Evolutionary conservation across 2,797 vertebrate species (phyloP).

Genomic region (Sebastes dallii): DNA sequence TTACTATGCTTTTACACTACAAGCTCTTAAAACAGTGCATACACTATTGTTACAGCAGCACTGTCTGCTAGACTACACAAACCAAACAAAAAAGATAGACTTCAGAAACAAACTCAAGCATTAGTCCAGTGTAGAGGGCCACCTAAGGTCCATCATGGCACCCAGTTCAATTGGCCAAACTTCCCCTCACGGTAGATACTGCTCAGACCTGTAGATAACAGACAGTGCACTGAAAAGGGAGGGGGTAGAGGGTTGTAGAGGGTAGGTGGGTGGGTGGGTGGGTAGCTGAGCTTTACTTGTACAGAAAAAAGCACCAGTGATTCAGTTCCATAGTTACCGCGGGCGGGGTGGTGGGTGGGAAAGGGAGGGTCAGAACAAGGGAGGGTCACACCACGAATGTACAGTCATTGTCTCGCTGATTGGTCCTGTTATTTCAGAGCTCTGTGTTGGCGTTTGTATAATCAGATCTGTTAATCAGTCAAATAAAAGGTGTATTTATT

Average conservation of each 20-base stretch:
- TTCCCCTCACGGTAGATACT: constrained; percentile 6
- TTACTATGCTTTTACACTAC: constrained; percentile 65
- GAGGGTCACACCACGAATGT: constrained; percentile 75
- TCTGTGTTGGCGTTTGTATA: constrained; percentile 85
- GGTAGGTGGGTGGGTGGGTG: constrained; percentile 6
- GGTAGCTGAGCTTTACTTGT: constrained; percentile 73
- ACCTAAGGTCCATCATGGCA: constrained; percentile 13
- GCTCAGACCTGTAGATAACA: constrained; percentile 47
- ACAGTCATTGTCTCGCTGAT: constrained; percentile 82
- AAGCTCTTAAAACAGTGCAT: constrained; percentile 40
- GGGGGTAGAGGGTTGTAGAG: constrained; percentile 9
- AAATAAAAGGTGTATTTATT: constrained; percentile 89
- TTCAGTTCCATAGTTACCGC: constrained; percentile 63
- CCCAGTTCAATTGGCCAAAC: constrained; percentile 43
- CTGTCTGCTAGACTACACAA: constrained; percentile 42
- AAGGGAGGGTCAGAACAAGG: constrained; percentile 30
- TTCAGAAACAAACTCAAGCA: constrained; percentile 19
- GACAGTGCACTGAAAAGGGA: constrained; percentile 43
- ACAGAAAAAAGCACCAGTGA: constrained; percentile 69
- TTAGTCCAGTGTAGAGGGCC: constrained; percentile 18
- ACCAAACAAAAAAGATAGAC: constrained; percentile 18
- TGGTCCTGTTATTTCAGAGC: constrained; percentile 84
- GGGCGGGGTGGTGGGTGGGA: constrained; percentile 22
- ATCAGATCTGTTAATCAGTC: constrained; percentile 84
- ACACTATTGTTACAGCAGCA: constrained; percentile 39